Conservation (phyloP, 2,797 vertebrate genomes). For the Glyptemys insculpta region DNA sequence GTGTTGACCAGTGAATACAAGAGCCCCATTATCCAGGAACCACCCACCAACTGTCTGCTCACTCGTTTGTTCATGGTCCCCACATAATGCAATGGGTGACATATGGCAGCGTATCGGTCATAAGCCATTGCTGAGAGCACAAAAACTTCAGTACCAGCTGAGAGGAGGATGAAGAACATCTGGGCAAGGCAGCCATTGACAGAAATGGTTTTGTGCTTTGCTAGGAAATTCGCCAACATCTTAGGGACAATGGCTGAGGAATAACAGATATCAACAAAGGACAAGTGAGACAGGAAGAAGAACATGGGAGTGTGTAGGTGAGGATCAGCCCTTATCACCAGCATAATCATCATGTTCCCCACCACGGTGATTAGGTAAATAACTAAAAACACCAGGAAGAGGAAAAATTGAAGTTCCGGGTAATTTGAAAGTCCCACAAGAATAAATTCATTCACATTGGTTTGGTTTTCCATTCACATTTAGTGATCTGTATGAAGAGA, state of each 20-base stretch:
- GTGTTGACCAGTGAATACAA: constrained; percentile 66
- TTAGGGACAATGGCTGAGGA: constrained; percentile 72
- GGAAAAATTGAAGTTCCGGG: constrained; percentile 19
- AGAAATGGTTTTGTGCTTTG: constrained; percentile 46
- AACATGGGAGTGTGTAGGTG: constrained; percentile 64
- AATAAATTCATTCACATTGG: constrained; percentile 45
- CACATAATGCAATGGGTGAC: constrained; percentile 63
- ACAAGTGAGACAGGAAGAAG: constrained; percentile 67
- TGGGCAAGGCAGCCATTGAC: constrained; percentile 60
- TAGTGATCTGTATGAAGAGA: too few relatives aligned
- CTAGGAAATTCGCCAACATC: constrained; percentile 60
- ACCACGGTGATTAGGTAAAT: not conserved
- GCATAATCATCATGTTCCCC: not conserved
- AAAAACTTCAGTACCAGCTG: constrained; percentile 66
- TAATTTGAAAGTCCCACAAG: constrained; percentile 57
- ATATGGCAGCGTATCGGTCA: constrained; percentile 74
- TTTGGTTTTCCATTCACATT: constrained; percentile 27
- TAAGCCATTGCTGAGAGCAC: constrained; percentile 74
- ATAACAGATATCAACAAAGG: constrained; percentile 70
- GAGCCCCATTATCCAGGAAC: constrained; percentile 53
- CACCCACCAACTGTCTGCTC: constrained; percentile 22
- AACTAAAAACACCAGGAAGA: constrained; percentile 18
- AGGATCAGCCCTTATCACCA: not conserved
- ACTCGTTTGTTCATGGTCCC: constrained; percentile 53
- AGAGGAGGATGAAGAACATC: constrained; percentile 69